Conservation (phyloP, 2,888 invertebrate genomes). For the Nebria salina region DNA sequence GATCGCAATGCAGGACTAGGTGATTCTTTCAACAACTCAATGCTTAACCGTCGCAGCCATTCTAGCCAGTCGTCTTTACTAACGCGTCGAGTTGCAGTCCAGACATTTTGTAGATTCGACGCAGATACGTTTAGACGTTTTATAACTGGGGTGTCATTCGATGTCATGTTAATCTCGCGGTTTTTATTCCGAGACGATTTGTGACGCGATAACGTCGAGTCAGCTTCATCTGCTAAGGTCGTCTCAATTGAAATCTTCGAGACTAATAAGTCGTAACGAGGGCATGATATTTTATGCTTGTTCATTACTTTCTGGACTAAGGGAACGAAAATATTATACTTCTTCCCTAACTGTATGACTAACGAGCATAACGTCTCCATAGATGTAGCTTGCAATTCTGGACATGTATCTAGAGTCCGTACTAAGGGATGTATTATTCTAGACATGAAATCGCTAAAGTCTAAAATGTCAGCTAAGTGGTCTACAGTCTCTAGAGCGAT, state of each 20-base stretch:
- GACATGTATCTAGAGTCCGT: slow-evolving; percentile 82
- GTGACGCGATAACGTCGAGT: slow-evolving; percentile 35
- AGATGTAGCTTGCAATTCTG: slow-evolving; percentile 79
- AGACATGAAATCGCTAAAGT: slow-evolving; percentile 92
- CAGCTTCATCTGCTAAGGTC: slow-evolving; percentile 53
- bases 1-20: slow-evolving; percentile 93
- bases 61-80: slow-evolving; percentile 99
- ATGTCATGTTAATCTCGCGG: slow-evolving; percentile 73
- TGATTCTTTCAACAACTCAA: slow-evolving; percentile 93
- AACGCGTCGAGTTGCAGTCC: slow-evolving; percentile 91
- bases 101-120: slow-evolving; percentile 85
- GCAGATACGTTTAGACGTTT: slow-evolving; percentile 86
- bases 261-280: slow-evolving; percentile 55
- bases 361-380: slow-evolving; percentile 93
- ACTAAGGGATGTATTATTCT: slow-evolving; percentile 95
- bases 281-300: slow-evolving; percentile 82
- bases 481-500: slow-evolving; percentile 88
- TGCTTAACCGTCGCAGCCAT: slow-evolving; percentile 92
- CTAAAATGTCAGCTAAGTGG: slow-evolving; percentile 86
- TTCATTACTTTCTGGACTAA: slow-evolving; percentile 85
- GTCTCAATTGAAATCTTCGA: slow-evolving; percentile 42
- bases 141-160: slow-evolving; percentile 77
- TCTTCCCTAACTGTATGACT: slow-evolving; percentile 87
- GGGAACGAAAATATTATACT: slow-evolving; percentile 92
- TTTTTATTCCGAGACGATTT: slow-evolving; percentile 70